A percentile compares a stretch with the other conserved stretches of the same genome.
Conservation (phyloP, 2,113 vertebrate species). For the Acrocephalus kingi region DNA sequence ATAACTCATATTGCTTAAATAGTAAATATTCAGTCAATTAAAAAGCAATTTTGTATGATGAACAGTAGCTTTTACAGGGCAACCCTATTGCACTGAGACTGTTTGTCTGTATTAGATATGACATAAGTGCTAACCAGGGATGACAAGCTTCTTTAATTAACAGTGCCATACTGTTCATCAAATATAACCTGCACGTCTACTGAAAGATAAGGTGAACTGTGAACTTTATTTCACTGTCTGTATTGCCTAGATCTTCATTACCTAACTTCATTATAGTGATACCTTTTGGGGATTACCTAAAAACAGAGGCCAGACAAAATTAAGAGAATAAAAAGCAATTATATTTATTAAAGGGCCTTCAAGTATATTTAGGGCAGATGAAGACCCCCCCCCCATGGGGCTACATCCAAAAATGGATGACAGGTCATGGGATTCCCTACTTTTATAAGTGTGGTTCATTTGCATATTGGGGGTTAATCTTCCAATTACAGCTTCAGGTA, state of each 20-base stretch:
- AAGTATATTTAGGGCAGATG: not conserved
- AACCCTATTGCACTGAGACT: not conserved
- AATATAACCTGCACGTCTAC: not conserved
- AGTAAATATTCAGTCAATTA: not conserved
- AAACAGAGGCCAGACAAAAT: not conserved
- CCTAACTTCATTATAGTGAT: not conserved
- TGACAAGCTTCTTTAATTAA: not conserved
- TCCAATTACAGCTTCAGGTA: not conserved
- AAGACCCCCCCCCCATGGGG: not conserved
- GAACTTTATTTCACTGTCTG: not conserved
- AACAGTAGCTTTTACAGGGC: not conserved
- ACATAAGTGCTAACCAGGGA: not conserved
- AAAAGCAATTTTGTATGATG: not conserved
- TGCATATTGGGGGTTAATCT: not conserved
- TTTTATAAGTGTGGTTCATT: not conserved
- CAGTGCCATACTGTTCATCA: not conserved
- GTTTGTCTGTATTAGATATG: not conserved
- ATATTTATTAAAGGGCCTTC: not conserved
- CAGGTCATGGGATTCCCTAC: not conserved
- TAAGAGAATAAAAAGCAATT: not conserved
- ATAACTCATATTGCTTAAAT: not conserved
- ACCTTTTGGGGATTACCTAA: not conserved
- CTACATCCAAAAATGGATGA: not conserved
- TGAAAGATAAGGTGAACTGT: not conserved
- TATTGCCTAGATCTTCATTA: not conserved